These are phyloP conservation scores for Melieria picta DNA, from an alignment of 2,888 invertebrate species.

Conservation along the genomic window DNA sequence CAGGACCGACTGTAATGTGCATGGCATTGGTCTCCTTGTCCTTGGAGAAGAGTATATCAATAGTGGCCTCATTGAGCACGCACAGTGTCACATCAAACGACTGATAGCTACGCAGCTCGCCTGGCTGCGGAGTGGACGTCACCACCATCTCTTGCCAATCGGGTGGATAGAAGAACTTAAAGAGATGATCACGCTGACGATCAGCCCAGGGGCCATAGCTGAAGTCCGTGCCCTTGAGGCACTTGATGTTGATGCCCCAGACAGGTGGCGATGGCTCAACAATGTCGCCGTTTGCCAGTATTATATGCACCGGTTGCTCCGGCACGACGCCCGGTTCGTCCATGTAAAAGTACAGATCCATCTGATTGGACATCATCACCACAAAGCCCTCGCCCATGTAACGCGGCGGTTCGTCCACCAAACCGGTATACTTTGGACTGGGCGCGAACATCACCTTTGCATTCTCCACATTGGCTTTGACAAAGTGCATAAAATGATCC, in stretches of 20 bases:
- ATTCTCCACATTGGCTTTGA: constrained; percentile 94
- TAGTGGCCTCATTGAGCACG: constrained; percentile 90
- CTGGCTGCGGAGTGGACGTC: constrained; percentile 84
- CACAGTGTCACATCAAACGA: constrained; percentile 93
- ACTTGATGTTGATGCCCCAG: constrained; percentile 95
- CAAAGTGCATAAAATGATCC: constrained; percentile 95
- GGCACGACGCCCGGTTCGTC: constrained; percentile 93
- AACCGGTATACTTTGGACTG: constrained; percentile 92
- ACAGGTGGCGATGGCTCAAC: constrained; percentile 93
- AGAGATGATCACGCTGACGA: constrained; percentile 92
- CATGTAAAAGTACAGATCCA: constrained; percentile 96
- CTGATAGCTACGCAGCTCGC: constrained; percentile 87
- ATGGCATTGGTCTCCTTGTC: constrained; percentile 93
- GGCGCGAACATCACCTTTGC: constrained; percentile 96
- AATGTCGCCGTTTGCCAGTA: constrained; percentile 91
- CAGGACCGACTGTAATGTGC: constrained; percentile 93
- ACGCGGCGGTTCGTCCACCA: constrained; percentile 93
- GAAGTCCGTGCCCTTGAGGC: constrained; percentile 91
- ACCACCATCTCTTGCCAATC: constrained; percentile 83
- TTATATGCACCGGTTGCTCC: constrained; percentile 88
- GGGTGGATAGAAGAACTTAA: constrained; percentile 95
- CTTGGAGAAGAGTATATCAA: constrained; percentile 96
- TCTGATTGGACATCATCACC: constrained; percentile 92
- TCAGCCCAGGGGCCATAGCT: constrained; percentile 99
- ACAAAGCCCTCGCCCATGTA: constrained; percentile 99